These are phyloP conservation scores for Polymixis lichenea DNA, from an alignment of 2,888 invertebrate genomes.

Conservation along the genomic window DNA sequence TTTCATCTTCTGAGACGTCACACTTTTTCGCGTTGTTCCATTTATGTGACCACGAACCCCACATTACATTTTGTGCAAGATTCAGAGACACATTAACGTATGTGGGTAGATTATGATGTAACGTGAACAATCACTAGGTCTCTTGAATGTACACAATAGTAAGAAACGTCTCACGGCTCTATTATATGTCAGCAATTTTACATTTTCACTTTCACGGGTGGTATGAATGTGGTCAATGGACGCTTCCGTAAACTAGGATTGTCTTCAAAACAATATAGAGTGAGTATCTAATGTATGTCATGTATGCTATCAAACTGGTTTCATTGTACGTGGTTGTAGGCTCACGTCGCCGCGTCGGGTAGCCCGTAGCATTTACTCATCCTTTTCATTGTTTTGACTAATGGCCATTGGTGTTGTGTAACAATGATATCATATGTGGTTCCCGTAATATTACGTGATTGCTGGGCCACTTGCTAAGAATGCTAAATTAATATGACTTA, in stretches of 20 bases:
- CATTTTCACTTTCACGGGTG: slow-evolving; percentile 83
- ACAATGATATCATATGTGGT: slow-evolving; percentile 64
- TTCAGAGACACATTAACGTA: slow-evolving; percentile 60
- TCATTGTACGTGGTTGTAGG: slow-evolving; percentile 27
- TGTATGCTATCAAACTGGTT: slow-evolving; percentile 22
- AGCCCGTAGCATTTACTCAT: slow-evolving; percentile 41
- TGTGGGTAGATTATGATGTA: slow-evolving; percentile 72
- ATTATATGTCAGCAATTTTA: slow-evolving; percentile 79
- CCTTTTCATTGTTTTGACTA: slow-evolving; percentile 68
- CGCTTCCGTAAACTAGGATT: slow-evolving; percentile 74
- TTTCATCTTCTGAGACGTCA: slow-evolving; percentile 2
- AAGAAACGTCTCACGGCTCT: slow-evolving; percentile 83
- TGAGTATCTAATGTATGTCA: slow-evolving; percentile 53
- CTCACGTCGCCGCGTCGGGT: slow-evolving; percentile 7
- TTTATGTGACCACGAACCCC: slow-evolving; percentile 39
- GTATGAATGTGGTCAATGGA: slow-evolving; percentile 70
- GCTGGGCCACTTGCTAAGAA: slow-evolving; percentile 56
- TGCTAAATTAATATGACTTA: slow-evolving; percentile 62
- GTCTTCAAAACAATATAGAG: slow-evolving; percentile 60
- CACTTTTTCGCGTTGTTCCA: slow-evolving; percentile 22
- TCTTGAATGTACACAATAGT: slow-evolving; percentile 75
- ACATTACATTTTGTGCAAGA: slow-evolving; percentile 41
- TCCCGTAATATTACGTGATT: slow-evolving; percentile 66
- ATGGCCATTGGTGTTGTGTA: slow-evolving; percentile 66
- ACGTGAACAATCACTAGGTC: slow-evolving; percentile 69